Conservation (phyloP, 2,113 vertebrate genomes). For the Notarius quadriscutis region DNA sequence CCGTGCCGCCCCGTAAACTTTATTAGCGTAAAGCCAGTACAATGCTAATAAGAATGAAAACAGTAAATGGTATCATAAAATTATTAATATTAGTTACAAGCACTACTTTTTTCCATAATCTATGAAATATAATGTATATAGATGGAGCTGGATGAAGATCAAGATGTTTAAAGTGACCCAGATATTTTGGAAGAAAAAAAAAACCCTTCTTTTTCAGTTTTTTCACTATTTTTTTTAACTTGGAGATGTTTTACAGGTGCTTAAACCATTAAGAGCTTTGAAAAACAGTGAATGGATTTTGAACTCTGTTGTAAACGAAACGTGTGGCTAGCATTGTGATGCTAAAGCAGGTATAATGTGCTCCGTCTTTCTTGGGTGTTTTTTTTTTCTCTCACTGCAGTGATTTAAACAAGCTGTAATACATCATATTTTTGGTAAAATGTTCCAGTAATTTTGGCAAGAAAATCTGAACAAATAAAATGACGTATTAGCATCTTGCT, state of each 20-base stretch:
- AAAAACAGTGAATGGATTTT: slow-evolving; percentile 14
- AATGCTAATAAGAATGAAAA: not conserved
- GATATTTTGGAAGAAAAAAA: not conserved
- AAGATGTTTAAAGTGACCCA: not conserved
- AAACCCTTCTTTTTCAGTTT: not conserved
- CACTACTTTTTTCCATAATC: not conserved
- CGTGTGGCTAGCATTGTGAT: not conserved
- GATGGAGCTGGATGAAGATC: not conserved
- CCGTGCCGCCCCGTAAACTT: too few relatives aligned
- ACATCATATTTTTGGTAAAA: not conserved
- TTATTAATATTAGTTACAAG: not conserved
- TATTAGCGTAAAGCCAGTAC: too few relatives aligned
- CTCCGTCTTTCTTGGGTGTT: not conserved
- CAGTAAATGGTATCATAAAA: not conserved
- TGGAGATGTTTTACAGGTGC: slow-evolving; percentile 5
- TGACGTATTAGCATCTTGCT: not conserved
- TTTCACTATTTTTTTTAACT: not conserved
- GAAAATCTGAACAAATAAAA: not conserved
- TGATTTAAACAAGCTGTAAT: not conserved
- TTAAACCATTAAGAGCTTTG: slow-evolving; percentile 2
- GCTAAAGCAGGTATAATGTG: slow-evolving; percentile 8
- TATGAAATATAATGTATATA: not conserved
- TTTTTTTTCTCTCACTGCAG: not conserved
- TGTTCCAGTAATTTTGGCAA: not conserved
- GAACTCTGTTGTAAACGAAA: slow-evolving; percentile 3